Evolutionary conservation across 2,113 vertebrate genomes (phyloP).

Genomic region (Phalacrocorax carbo): DNA sequence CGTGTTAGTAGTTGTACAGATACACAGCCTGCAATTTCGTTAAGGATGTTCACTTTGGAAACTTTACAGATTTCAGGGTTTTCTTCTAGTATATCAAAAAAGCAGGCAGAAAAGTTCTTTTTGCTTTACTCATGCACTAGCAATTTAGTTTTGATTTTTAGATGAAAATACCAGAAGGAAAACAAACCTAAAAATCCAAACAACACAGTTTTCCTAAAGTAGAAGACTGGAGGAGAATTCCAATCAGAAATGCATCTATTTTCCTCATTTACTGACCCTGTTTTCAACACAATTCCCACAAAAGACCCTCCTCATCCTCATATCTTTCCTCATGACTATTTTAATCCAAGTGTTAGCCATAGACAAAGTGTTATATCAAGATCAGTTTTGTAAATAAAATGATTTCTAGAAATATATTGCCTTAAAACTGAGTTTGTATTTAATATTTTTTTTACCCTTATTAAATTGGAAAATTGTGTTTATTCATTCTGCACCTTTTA

Average conservation of each 20-base stretch:
- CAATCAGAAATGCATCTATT: background rate
- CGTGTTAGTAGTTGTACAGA: background rate
- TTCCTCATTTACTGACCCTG: background rate
- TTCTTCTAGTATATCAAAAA: background rate
- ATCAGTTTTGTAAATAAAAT: background rate
- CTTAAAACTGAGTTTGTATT: background rate
- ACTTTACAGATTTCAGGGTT: background rate
- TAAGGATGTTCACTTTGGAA: background rate
- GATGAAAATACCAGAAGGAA: background rate
- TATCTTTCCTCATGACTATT: background rate
- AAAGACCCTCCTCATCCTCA: fast-evolving
- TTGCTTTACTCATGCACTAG: background rate
- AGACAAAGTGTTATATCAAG: background rate
- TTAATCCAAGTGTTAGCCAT: background rate
- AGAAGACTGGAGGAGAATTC: background rate
- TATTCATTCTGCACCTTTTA: background rate
- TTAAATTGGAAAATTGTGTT: background rate
- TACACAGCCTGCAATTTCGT: background rate
- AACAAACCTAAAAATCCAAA: background rate
- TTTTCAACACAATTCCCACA: background rate
- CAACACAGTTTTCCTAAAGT: background rate
- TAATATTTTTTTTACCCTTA: background rate
- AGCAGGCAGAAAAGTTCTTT: background rate
- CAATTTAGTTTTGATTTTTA: background rate
- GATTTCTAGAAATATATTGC: background rate